Base-by-base conservation (phyloP, 23 tunicate genomes). In the Phallusia fumigata region DNA sequence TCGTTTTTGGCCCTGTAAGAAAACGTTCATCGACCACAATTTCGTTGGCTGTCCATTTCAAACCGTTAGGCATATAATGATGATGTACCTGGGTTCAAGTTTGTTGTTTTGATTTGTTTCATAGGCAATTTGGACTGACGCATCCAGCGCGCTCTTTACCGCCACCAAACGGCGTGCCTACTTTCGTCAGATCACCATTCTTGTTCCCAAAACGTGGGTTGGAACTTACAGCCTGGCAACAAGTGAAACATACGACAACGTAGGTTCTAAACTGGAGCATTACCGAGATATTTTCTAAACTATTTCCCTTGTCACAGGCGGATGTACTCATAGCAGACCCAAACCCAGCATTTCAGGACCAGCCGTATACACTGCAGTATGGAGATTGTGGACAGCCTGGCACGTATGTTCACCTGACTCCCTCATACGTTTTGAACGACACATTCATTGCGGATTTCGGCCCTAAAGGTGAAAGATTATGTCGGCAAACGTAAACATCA, bases 361-460 rank as follows among this genome's bases (percentile, higher is more conserved):
- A 73, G 32, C 90, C 90, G 19, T 87, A 87, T 73, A 87, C 90
- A 18, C 45, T 87, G 13, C 90, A 87, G 33, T 87, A 81, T 47
- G 90, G 90, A 19, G 74, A 76, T 44, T 88, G 92, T 44, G 92
- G 92, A 15, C 87, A 83, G 30, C 78, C 64, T 10, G 92, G 92
- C 31, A 24, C 83, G 16, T 88, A 88, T 65, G 84, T 88, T 78
- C 92, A 88, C 77, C 83, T 88, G 0, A 88, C 87, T 22, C 87
- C 92, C 8, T 32, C 33, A 22, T 87, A 87, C 50, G 32, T 87
- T 1, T 13, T 74, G 30, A 83, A 87, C 33, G 90, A 87, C 33
- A 35, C 74, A 11, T 52, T 35, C 33, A 86, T 81, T 0, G 8
- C 34, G 18, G 52, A 30, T 36, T 87, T 36, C 21, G 90, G 90